These are phyloP conservation scores for Sebastes diploproa DNA, from an alignment of 2,797 vertebrate species.

Conservation along the genomic window DNA sequence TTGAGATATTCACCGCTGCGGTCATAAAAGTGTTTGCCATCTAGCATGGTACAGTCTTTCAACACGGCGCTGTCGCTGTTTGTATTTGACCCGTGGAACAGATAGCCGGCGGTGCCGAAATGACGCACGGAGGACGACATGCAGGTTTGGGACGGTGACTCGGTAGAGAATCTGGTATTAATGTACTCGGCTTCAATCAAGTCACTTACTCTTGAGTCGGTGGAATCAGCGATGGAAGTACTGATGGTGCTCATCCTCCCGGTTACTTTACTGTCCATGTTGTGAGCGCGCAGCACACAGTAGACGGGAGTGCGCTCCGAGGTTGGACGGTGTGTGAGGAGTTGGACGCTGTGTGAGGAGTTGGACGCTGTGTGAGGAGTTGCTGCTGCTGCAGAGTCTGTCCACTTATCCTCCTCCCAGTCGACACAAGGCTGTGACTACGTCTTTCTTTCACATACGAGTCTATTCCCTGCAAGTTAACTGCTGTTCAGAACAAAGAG, in stretches of 20 bases:
- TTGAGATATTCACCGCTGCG: slow-evolving; percentile 63
- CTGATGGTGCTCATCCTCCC: slow-evolving; percentile 53
- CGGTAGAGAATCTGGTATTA: slow-evolving; percentile 13
- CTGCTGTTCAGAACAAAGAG: not conserved
- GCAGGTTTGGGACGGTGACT: slow-evolving; percentile 18
- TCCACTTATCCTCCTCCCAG: slow-evolving; percentile 63
- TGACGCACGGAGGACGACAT: slow-evolving; percentile 62
- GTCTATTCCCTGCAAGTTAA: not conserved
- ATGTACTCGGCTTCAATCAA: slow-evolving; percentile 56
- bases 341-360: no score
- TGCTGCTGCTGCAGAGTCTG: slow-evolving; percentile 15
- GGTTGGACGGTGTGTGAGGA: slow-evolving; percentile 20
- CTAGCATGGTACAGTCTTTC: slow-evolving; percentile 52
- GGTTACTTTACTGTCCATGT: slow-evolving; percentile 56
- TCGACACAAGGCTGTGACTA: slow-evolving; percentile 41
- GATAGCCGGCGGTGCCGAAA: slow-evolving; percentile 58
- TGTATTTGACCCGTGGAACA: slow-evolving; percentile 37
- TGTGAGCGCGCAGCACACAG: slow-evolving; percentile 6
- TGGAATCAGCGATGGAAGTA: slow-evolving; percentile 48
- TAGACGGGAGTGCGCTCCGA: slow-evolving; percentile 24
- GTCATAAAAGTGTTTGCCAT: slow-evolving; percentile 57
- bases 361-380: not conserved
- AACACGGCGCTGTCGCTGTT: slow-evolving; percentile 39
- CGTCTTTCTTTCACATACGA: slow-evolving; percentile 8
- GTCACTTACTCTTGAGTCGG: slow-evolving; percentile 41